Base-by-base conservation (phyloP, 2,797 vertebrate species). In the Tolypeutes matacus region DNA sequence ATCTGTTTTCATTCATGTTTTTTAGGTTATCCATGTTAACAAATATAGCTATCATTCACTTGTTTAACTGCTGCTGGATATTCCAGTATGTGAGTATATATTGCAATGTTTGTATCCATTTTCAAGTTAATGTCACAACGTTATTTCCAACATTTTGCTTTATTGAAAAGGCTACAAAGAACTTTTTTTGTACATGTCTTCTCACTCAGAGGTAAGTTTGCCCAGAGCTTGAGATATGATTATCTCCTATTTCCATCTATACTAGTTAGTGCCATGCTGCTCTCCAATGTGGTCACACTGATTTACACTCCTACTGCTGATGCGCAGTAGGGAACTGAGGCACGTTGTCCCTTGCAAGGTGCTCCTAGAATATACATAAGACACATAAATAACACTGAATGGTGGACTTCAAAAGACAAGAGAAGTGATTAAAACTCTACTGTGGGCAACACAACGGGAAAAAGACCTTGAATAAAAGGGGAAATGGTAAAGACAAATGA, bases 81-180 rank as follows among this genome's bases (percentile, higher is more conserved):
- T 14, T 88, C 39, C 8, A 21, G 51, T 17, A 5, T 65, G 60
- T 84, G 34, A 87, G 8, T 46, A 17, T 72, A 34, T 36, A 65
- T 78, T 49, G 77, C 46, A 67, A 3, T 31, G 15, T 34, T 82
- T 56, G 82, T 86, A 21, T 83, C 42, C 29, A 56, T 73, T 95
- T 93, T 83, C 49, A 92, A 86, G 69, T 49, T 72, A 77, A 83
- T 73, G 75, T 89, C 89, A 75, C 10, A n/a, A 88, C 46, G 2
- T 85, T 80, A 70, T 42, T 90, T 64, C 56, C 46, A 56, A 65
- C 36, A 5, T 90, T 84, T 78, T 58, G 18, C 39, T 87, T 76
- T 65, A 39, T 72, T 72, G 70, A 72, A 42, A 56, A 91, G 20
- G 5, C 53, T 76, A 9, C 39, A 86, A 78, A 83, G 39, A 82